Evolutionary conservation across 1,140 invertebrate species (phyloP).

Genomic region (Dryas iulia): DNA sequence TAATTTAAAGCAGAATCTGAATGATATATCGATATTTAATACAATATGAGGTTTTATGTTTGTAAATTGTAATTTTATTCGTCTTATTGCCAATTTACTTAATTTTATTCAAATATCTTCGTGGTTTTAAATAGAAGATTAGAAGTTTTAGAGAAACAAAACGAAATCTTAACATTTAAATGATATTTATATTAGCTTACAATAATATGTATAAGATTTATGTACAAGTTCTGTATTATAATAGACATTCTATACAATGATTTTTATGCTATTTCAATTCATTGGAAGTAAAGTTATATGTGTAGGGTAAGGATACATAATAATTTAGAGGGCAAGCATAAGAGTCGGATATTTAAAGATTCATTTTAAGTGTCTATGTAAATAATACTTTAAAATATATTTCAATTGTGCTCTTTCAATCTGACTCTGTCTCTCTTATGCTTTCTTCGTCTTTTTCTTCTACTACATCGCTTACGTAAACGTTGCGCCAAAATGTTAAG

Average conservation of each 20-base stretch:
- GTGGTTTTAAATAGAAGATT: background rate
- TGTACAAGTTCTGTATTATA: no score
- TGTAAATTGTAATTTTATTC: conserved; percentile 9
- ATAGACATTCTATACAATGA: no score
- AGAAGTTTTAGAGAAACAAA: background rate
- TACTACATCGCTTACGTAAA: no score
- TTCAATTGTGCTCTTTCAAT: no score
- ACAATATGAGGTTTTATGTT: background rate
- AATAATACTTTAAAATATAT: no score
- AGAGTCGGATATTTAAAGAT: background rate
- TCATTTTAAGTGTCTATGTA: no score
- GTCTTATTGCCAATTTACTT: background rate
- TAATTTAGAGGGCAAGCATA: background rate
- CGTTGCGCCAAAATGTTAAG: no score
- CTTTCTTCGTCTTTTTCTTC: no score
- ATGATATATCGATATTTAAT: background rate
- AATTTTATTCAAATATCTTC: background rate
- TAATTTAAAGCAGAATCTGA: no score
- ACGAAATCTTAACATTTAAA: background rate
- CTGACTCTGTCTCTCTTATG: no score
- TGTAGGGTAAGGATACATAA: background rate
- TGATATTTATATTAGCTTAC: background rate
- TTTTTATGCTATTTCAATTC: no score
- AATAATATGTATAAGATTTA: background rate
- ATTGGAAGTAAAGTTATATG: no score